Evolutionary conservation across 2,888 invertebrate genomes (phyloP).

Genomic region (Tortrix viridana): DNA sequence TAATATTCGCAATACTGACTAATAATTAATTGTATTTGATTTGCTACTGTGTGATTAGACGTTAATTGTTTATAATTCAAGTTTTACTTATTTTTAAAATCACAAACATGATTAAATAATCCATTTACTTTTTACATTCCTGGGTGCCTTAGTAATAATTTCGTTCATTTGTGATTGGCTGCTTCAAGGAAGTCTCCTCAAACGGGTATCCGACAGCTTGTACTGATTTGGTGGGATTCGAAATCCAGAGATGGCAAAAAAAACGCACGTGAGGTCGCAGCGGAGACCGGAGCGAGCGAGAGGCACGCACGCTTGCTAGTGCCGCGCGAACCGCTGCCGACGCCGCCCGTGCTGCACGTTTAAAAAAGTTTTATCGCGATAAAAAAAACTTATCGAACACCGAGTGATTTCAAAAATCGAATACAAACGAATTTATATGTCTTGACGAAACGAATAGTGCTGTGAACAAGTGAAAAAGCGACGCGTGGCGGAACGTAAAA

Average conservation of each 20-base stretch:
- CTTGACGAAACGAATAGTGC: constrained; percentile 62
- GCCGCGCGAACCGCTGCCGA: constrained; percentile 70
- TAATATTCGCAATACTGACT: background rate
- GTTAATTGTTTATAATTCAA: background rate
- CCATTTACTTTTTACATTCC: background rate
- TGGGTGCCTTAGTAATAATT: too few relatives aligned
- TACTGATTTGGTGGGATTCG: constrained; percentile 45
- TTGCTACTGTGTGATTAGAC: background rate
- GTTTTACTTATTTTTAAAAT: background rate
- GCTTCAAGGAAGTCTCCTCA: constrained; percentile 26
- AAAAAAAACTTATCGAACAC: constrained; percentile 57
- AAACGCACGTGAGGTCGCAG: constrained; percentile 63
- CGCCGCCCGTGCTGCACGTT: constrained; percentile 52
- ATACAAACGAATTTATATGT: constrained; percentile 56
- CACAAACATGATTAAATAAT: too few relatives aligned
- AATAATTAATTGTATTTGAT: background rate
- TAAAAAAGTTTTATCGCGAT: constrained; percentile 54
- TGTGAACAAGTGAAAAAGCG: constrained; percentile 66
- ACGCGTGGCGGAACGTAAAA: constrained; percentile 74
- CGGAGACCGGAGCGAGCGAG: constrained; percentile 64
- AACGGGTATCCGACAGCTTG: constrained; percentile 28
- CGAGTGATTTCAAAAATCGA: constrained; percentile 58
- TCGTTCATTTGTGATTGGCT: background rate
- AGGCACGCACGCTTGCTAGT: constrained; percentile 51
- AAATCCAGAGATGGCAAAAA: constrained; percentile 55